phyloP scores from a whole-genome alignment of 2,888 invertebrate species.

The Mactromeris polynyma region DNA sequence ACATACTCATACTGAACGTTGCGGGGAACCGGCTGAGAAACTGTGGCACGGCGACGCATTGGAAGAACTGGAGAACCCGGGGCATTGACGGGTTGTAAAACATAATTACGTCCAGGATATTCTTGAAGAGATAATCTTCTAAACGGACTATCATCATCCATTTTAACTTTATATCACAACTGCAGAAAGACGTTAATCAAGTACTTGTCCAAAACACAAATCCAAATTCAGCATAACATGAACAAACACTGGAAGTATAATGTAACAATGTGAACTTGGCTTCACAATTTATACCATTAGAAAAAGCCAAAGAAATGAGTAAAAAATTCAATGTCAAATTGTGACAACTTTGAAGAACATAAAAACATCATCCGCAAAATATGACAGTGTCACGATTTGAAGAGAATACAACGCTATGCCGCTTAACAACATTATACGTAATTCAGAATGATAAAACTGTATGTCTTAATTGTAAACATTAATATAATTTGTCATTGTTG shows the following conservation, averaged over 20 bases:
- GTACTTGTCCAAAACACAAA: not conserved
- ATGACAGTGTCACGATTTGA: not conserved
- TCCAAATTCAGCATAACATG: not conserved
- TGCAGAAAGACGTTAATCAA: not conserved
- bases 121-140: constrained; percentile 41
- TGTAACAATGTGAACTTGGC: not conserved
- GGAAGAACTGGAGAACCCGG: constrained; percentile 18
- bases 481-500: not conserved
- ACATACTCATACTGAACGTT: constrained; percentile 32
- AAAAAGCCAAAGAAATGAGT: not conserved
- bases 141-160: constrained; percentile 35
- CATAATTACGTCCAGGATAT: constrained; percentile 32
- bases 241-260: not conserved
- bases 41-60: constrained; percentile 4
- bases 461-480: not conserved
- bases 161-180: not conserved
- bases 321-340: constrained; percentile 14
- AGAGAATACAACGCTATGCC: not conserved
- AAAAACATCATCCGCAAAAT: not conserved
- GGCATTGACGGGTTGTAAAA: constrained; percentile 1
- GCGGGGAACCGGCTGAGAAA: not conserved
- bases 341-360: constrained; percentile 10
- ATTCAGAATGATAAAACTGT: constrained; percentile 5
- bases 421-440: not conserved
- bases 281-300: not conserved